Evolutionary conservation across 2,888 invertebrate genomes (phyloP), one percentile per base, ranked within the genome.

Genomic region (Leucozona laternaria): DNA sequence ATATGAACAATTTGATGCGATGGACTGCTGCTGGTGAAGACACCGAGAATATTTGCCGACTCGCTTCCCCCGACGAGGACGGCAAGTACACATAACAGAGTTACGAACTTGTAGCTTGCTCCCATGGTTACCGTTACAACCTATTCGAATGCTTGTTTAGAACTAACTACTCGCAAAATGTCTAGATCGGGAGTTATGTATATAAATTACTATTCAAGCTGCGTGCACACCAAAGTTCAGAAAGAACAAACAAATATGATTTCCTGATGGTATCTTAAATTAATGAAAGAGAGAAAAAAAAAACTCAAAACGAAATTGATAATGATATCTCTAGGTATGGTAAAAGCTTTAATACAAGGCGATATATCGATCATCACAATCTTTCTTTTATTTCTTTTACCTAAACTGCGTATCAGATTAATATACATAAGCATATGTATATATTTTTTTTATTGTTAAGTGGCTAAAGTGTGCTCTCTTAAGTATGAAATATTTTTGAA

Each of bases 21-120:
- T 3, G 90, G 90, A 55, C 91, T 90, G 77, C 90, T 89, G n/a
- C 90, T 90, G 68, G 91, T 91, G 64, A 91, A 92, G 3, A 92
- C 80, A 0, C 92, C 91, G 77, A 92, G 80, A 40, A 92, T 91
- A 77, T 91, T 90, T 4, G 91, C 89, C 11, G 88, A 88, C 4
- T 89, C 88, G 20, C n/a, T 40, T 3, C n/a, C 15, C n/a, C n/a
- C 25, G 6, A 40, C 34, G 11, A 55, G 2, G 2, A 40, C 20
- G 4, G 17, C 28, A 17, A 66, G 13, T 10, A 48, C 7, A 15
- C 31, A 48, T 4, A 48, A 15, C 0, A 66, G 15, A 31, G 20
- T 13, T 1, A 48, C 6, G 6, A 64, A 17, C 34, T 66, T 66
- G n/a, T 15, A 53, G 8, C n/a, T 25, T 28, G 5, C 6, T 7